A percentile compares a stretch with the other conserved stretches of the same genome.
Evolutionary conservation across 2,888 invertebrate species (phyloP).

Genomic region (Latrodectus elegans): DNA sequence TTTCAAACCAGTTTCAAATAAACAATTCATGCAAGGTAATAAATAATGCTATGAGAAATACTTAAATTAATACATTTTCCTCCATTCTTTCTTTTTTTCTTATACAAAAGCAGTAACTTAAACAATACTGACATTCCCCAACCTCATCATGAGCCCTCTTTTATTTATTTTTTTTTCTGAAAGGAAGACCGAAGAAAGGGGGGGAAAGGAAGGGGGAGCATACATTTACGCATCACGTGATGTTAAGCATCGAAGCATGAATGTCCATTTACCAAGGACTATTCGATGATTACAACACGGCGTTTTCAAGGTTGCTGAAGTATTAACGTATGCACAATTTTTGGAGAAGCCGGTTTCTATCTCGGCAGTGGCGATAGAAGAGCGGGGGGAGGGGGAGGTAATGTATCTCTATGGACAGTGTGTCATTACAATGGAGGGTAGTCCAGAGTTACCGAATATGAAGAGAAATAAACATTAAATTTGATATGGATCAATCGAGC

Average conservation of each 20-base stretch:
- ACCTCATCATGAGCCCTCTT: neutral
- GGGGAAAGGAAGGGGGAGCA: slow-evolving; percentile 1
- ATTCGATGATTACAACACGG: slow-evolving; percentile 50
- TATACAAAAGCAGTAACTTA: slow-evolving; percentile 35
- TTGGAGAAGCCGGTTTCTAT: no score
- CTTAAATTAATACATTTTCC: slow-evolving; percentile 11
- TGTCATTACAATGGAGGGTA: neutral
- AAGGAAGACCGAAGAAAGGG: neutral
- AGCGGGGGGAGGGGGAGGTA: no score
- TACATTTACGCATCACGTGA: slow-evolving; percentile 50
- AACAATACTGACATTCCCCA: neutral
- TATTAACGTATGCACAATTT: slow-evolving; percentile 28
- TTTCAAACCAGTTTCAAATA: no score
- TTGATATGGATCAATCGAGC: neutral
- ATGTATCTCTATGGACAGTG: neutral
- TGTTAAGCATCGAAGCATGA: slow-evolving; percentile 45
- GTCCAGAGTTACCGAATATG: neutral
- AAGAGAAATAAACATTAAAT: neutral
- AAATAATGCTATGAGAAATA: neutral
- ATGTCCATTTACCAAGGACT: slow-evolving; percentile 36
- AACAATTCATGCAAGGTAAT: neutral
- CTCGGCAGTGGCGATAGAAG: no score
- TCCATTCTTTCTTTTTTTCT: slow-evolving; percentile 1
- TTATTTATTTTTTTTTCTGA: neutral
- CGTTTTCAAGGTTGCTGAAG: slow-evolving; percentile 39